A percentile compares a stretch with the other conserved stretches of the same genome.
Conservation (phyloP, 30 jellyfish, hydroid and myxozoan genomes). For the Cassiopea andromeda region DNA sequence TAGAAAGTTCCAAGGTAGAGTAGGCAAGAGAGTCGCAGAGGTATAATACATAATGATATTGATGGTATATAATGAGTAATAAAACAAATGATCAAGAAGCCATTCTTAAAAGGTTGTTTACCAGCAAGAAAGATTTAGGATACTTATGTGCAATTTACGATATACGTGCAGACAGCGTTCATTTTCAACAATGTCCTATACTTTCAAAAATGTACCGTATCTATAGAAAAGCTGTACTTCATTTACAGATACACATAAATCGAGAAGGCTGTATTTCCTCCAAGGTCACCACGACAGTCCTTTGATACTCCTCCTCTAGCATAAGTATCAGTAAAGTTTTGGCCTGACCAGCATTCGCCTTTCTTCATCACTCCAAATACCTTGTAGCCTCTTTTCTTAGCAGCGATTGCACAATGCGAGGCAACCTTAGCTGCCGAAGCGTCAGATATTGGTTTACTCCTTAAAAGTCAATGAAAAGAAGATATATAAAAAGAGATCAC, state of each 20-base stretch:
- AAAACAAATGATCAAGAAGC: no score
- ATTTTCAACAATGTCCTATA: no score
- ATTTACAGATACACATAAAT: slow-evolving; percentile 19
- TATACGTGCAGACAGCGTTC: no score
- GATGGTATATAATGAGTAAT: no score
- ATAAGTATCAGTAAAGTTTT: slow-evolving; percentile 55
- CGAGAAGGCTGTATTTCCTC: slow-evolving; percentile 55
- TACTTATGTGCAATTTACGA: no score
- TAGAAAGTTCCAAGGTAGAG: no score
- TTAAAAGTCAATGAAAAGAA: background rate
- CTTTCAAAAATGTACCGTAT: no score
- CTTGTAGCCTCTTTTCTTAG: slow-evolving; percentile 29
- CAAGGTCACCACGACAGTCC: slow-evolving; percentile 58
- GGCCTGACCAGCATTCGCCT: slow-evolving; percentile 95
- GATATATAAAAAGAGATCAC: background rate
- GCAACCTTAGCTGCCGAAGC: background rate
- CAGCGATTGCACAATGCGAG: slow-evolving; percentile 51
- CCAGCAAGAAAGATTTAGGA: no score
- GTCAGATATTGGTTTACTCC: slow-evolving; percentile 33
- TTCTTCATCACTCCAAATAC: slow-evolving; percentile 68
- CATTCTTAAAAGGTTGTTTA: no score
- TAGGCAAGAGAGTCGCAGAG: no score
- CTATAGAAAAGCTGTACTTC: background rate
- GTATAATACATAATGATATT: no score
- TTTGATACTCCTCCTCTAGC: slow-evolving; percentile 50